Evolutionary conservation across 1,140 invertebrate species (phyloP).

Genomic region (Mamestra configurata): DNA sequence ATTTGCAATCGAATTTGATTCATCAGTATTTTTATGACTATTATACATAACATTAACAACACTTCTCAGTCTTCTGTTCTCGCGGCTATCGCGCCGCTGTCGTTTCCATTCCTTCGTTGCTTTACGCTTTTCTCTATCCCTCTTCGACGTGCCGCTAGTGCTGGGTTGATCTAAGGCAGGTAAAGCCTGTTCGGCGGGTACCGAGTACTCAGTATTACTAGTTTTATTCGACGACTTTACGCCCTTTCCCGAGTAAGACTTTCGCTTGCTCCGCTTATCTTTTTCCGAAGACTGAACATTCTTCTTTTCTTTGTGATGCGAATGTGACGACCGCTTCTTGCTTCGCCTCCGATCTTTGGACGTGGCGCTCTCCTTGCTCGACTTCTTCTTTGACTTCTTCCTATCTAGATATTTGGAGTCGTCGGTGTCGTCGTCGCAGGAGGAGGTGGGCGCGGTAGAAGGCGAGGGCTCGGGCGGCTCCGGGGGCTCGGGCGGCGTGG

Average conservation of each 20-base stretch:
- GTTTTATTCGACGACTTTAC: conserved; percentile 73
- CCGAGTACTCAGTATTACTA: conserved; percentile 10
- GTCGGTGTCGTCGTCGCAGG: conserved; percentile 45
- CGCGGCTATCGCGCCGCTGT: conserved; percentile 57
- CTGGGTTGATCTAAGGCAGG: conserved; percentile 60
- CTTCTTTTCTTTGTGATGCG: conserved; percentile 63
- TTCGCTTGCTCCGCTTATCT: conserved; percentile 66
- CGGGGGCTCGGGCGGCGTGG: conserved; percentile 43
- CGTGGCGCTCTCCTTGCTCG: conserved; percentile 6
- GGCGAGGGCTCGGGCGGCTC: too few relatives aligned
- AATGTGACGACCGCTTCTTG: conserved; percentile 55
- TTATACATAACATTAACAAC: conserved; percentile 74
- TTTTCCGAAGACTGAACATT: conserved; percentile 48
- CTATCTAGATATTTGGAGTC: not conserved
- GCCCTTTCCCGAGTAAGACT: conserved; percentile 75
- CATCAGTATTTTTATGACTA: conserved; percentile 62
- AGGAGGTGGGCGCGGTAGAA: conserved; percentile 24
- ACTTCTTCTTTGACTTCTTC: conserved; percentile 24
- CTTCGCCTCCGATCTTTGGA: conserved; percentile 60
- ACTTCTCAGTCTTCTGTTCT: conserved; percentile 80
- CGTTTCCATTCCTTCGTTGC: conserved; percentile 53
- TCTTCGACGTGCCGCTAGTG: conserved; percentile 60
- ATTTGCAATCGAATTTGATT: conserved; percentile 56
- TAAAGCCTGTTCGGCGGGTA: conserved; percentile 27
- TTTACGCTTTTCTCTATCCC: conserved; percentile 52